Evolutionary conservation across 1,140 invertebrate species (phyloP), one percentile per base, ranked within the genome.

Genomic region (Chymomyza costata): DNA sequence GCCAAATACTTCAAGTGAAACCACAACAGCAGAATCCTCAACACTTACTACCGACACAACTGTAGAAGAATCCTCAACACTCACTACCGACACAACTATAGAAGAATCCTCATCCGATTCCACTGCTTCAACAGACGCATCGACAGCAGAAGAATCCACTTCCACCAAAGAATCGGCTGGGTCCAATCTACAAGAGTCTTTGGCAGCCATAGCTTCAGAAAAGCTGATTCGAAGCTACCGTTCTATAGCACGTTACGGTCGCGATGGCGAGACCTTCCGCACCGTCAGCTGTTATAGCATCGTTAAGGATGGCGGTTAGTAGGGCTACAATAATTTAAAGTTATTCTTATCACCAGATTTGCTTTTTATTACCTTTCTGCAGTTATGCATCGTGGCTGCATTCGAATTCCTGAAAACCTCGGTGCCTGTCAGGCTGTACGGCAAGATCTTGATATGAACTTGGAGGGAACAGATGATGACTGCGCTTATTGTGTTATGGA

Each of bases 211-310:
- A 32, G 70, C 69, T 28, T 37, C 69, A 7, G 65, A 74, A 37
- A 28, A 54, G 1, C 47, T 74, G 6, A 32, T 74, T 0, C 30
- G 28, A 5, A 78, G 61, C 21, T 82, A 82, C 52, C 57, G 58
- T 1, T 43, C 35, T 25, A 25, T 41, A 45, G 41, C 25, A 8
- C 52, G 55, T 5, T 17, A 17, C 18, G 38, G 17, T 2, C 56
- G 57, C 1, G 65, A 45, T 15, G 10, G 31, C 5, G 11, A 37
- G 14, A 5, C 5, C 10, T 31, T 60, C 11, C 48, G 45, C 6
- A 11, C 55, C 1, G 15, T 63, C 2, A 73, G 67, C 25, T 84
- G 82, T 39, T 84, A 82, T 15, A 82, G 57, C 14, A 65, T 80
- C 3, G 28, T 47, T 17, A 54, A 57, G 30, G 14, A 63, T 1